phyloP scores from a whole-genome alignment of 2,797 vertebrate species.

The Gallinago stenura region DNA sequence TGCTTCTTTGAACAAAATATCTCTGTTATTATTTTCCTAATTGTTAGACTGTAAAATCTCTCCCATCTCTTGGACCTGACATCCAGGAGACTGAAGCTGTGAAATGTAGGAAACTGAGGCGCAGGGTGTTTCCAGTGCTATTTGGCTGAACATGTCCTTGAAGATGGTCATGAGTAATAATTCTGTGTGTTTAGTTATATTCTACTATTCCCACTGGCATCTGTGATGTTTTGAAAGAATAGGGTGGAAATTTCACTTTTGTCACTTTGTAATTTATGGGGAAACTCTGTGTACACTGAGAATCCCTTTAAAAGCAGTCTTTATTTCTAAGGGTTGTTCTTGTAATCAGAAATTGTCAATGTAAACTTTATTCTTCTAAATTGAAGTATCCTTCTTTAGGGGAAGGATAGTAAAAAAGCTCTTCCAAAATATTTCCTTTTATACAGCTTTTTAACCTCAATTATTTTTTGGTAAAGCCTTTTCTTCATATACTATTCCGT shows the following conservation, averaged over 20 bases:
- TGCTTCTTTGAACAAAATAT: background rate
- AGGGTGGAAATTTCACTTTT: background rate
- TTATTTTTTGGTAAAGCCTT: background rate
- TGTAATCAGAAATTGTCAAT: background rate
- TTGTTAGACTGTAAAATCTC: background rate
- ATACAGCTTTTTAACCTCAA: background rate
- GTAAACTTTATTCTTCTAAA: background rate
- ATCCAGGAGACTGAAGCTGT: background rate
- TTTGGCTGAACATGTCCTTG: background rate
- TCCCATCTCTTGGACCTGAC: background rate
- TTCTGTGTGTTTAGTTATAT: background rate
- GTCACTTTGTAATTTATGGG: background rate
- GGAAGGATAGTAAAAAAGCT: background rate
- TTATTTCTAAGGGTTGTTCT: background rate
- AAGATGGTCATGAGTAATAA: fast-evolving
- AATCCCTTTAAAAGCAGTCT: background rate
- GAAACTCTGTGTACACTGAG: background rate
- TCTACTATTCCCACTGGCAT: background rate
- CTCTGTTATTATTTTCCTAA: background rate
- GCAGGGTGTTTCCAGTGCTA: fast-evolving
- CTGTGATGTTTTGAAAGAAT: background rate
- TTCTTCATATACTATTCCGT: background rate
- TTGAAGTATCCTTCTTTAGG: background rate
- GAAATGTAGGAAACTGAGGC: background rate
- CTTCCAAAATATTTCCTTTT: background rate